Evolutionary conservation across 92 coral and sea anemone species (phyloP).

Genomic region (Palythoa grandiflora): DNA sequence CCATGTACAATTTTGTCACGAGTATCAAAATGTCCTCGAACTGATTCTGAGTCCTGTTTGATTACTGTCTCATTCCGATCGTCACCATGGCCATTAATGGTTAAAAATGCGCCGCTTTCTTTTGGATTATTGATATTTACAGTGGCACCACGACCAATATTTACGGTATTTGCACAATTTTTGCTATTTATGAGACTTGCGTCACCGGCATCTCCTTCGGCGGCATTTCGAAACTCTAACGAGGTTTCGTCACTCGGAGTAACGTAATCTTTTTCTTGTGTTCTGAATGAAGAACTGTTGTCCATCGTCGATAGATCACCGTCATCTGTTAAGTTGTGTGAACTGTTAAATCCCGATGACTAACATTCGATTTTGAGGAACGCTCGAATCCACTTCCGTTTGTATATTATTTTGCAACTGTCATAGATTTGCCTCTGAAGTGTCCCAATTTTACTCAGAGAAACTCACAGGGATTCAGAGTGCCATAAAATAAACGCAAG

Average conservation of each 20-base stretch:
- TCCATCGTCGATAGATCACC: constrained; percentile 26
- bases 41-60: constrained; percentile 16
- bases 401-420: neutral
- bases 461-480: neutral
- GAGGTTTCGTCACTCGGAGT: constrained; percentile 1
- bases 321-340: neutral
- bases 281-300: neutral
- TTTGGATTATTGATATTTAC: neutral
- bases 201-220: neutral
- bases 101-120: neutral
- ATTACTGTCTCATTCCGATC: neutral
- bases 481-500: neutral
- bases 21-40: neutral
- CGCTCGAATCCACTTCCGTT: neutral
- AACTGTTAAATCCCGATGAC: constrained; percentile 1
- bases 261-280: neutral
- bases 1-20: neutral
- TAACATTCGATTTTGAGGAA: neutral
- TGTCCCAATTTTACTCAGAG: neutral
- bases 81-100: constrained; percentile 4
- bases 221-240: constrained; percentile 26
- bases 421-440: neutral
- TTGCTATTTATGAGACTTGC: neutral
- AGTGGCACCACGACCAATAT: neutral
- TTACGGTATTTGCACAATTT: neutral